Base-by-base conservation (phyloP, 1,140 invertebrate species). In the Rhopalosiphum padi region DNA sequence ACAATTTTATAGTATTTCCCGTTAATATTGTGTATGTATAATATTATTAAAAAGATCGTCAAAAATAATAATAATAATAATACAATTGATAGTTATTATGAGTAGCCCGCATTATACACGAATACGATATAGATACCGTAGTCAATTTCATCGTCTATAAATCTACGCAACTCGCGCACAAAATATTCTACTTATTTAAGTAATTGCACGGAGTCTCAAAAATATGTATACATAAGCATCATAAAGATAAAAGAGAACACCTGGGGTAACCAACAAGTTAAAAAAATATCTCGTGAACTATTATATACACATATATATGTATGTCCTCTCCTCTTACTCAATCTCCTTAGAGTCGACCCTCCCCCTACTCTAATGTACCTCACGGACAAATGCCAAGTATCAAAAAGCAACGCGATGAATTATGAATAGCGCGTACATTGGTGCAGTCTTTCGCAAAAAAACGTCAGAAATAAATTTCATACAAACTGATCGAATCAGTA, bases 181-280 rank as follows among this genome's bases (percentile, higher is more conserved):
- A 60, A 60, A 60, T 60, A 60, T 60, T 43, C n/a, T 22, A 37
- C 53, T 90, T 60, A 37, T 60, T 43, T 90, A 90, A 90, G 88
- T 90, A 55, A 90, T 90, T 60, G 88, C 88, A 8, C 7, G 53
- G 35, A 9, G 88, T 60, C 37, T n/a, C 23, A 41, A 60, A 90
- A 60, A 90, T 90, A 90, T 60, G 88, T 43, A 41, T 21, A 11
- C 11, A 60, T 35, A 25, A 43, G 22, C 23, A 23, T 43, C 55
- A 60, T 90, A 43, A 90, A 90, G 53, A 60, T 43, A 43, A 60
- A 60, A 60, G 23, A 60, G 51, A 60, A 90, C 88, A 90, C 88
- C 88, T 90, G 88, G 88, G 88, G 37, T 90, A 55, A n/a, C 48
- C 87, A 55, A 51, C 22, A 90, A 90, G 88, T 90, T 60, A 60